Conservation (phyloP, 2,888 invertebrate genomes). For the Thymelicus lineola region DNA sequence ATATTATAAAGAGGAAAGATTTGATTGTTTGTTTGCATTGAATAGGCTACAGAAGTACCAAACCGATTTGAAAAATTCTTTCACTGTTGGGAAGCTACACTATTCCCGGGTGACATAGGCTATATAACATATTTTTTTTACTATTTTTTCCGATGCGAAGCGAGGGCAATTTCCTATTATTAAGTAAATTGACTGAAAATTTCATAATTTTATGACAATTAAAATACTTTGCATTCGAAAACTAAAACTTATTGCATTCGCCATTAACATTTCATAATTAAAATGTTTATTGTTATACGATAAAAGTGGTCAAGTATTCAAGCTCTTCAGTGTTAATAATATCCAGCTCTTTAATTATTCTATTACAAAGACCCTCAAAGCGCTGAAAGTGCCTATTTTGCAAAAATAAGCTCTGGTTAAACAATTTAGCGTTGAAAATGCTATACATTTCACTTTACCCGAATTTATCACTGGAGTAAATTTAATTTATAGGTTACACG, state of each 20-base stretch:
- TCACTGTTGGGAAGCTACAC: too few relatives aligned
- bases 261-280: conserved; percentile 15
- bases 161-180: too few relatives aligned
- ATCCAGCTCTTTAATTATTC: conserved; percentile 24
- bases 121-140: too few relatives aligned
- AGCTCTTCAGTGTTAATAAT: conserved; percentile 25
- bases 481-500: conserved; percentile 32
- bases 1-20: too few relatives aligned
- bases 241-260: neutral
- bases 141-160: too few relatives aligned
- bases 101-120: too few relatives aligned
- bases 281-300: conserved; percentile 19
- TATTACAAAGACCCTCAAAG: conserved; percentile 18
- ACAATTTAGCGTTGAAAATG: conserved; percentile 3
- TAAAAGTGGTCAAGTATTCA: conserved; percentile 25
- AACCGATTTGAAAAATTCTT: too few relatives aligned
- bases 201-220: too few relatives aligned
- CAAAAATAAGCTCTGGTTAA: conserved; percentile 22
- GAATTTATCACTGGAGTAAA: conserved; percentile 27
- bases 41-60: too few relatives aligned
- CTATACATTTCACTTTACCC: conserved; percentile 8
- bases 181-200: too few relatives aligned
- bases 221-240: too few relatives aligned
- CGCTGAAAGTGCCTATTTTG: conserved; percentile 4
- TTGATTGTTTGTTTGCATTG: too few relatives aligned